A percentile compares a stretch with the other conserved stretches of the same genome.
Conservation (phyloP, 2,797 vertebrate genomes). For the Molossus alvarezi region DNA sequence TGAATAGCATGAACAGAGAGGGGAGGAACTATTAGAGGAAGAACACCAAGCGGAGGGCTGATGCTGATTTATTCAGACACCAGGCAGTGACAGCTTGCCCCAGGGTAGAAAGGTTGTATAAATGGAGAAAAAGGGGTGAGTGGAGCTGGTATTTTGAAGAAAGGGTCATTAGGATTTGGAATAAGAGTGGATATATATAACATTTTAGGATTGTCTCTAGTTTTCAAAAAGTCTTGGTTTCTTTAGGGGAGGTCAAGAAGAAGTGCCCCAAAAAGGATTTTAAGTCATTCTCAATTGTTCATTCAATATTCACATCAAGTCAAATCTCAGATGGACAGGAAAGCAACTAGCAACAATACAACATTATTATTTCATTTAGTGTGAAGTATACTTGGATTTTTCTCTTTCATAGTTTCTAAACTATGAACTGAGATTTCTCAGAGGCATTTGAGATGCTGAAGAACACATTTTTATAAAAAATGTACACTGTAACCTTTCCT, state of each 20-base stretch:
- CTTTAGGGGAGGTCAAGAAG: background rate
- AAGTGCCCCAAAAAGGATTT: background rate
- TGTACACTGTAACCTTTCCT: background rate
- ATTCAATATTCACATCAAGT: background rate
- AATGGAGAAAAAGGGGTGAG: background rate
- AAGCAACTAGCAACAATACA: background rate
- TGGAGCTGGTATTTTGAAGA: background rate
- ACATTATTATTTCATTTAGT: background rate
- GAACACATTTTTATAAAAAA: constrained; percentile 5
- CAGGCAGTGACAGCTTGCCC: background rate
- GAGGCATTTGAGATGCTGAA: background rate
- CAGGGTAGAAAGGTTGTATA: background rate
- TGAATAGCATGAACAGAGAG: background rate
- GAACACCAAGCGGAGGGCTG: background rate
- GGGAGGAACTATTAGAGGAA: background rate
- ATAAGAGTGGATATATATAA: background rate
- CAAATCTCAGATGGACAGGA: background rate
- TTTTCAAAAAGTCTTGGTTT: constrained; percentile 22
- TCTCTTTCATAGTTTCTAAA: constrained; percentile 32
- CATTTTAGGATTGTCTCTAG: constrained; percentile 19
- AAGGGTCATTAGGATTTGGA: background rate
- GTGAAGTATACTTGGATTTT: constrained; percentile 13
- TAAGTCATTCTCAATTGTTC: background rate
- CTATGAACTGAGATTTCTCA: constrained; percentile 53
- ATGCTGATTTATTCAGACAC: background rate